Percentiles rank a stretch among this genome's conserved stretches.
These are phyloP conservation scores for Oxygymnocypris stewartii DNA, from an alignment of 2,113 vertebrate genomes.

Conservation along the genomic window DNA sequence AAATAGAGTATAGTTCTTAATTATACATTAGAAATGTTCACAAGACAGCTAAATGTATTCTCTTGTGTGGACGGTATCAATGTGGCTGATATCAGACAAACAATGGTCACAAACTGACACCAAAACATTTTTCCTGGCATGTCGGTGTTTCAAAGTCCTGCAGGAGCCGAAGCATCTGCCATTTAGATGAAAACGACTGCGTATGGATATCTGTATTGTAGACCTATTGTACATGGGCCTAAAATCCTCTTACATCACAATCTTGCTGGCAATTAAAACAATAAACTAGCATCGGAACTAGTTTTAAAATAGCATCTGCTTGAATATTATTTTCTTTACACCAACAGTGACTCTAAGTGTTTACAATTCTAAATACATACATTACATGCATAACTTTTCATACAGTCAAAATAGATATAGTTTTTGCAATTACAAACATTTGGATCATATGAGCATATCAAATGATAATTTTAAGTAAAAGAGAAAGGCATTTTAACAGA, in stretches of 20 bases:
- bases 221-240: not conserved
- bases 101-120: not conserved
- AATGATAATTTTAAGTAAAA: not conserved
- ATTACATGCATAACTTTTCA: not conserved
- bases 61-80: too few relatives aligned
- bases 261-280: not conserved
- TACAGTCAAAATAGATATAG: not conserved
- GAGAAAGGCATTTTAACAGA: not conserved
- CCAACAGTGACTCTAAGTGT: not conserved
- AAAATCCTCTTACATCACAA: not conserved
- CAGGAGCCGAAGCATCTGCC: too few relatives aligned
- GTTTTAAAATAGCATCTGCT: not conserved
- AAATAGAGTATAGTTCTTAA: too few relatives aligned
- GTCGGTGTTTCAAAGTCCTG: not conserved
- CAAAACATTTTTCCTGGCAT: not conserved
- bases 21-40: too few relatives aligned
- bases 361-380: not conserved
- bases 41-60: too few relatives aligned
- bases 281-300: not conserved
- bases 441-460: not conserved
- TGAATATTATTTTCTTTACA: not conserved
- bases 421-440: not conserved
- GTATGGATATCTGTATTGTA: not conserved
- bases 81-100: not conserved
- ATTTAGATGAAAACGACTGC: not conserved